Conservation (phyloP, 1,140 invertebrate species). For the Drosophila persimilis region DNA sequence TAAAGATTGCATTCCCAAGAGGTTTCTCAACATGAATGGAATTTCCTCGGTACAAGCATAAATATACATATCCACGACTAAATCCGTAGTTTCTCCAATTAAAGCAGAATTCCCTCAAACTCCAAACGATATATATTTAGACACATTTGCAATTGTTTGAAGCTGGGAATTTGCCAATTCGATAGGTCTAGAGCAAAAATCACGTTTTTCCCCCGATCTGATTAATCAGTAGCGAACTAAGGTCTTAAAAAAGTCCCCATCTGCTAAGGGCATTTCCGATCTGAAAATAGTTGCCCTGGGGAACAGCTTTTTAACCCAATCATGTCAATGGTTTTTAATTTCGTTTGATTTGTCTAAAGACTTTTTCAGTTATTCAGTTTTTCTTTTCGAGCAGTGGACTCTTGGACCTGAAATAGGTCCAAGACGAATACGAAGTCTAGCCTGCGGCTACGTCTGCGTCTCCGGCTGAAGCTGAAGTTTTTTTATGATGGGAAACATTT, state of each 20-base stretch:
- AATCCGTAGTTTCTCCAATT: too few species aligned
- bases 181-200: neutral
- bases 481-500: constrained; percentile 81
- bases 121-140: constrained; percentile 9
- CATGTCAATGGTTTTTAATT: constrained; percentile 76
- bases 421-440: constrained; percentile 23
- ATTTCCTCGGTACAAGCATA: too few species aligned
- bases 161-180: constrained; percentile 7
- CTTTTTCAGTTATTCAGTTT: constrained; percentile 16
- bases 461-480: too few species aligned
- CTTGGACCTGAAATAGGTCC: constrained; percentile 40
- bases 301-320: constrained; percentile 70
- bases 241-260: constrained; percentile 5
- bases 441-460: constrained; percentile 16
- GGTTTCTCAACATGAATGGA: too few species aligned
- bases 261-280: constrained; percentile 33
- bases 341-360: constrained; percentile 69
- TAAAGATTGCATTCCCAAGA: too few species aligned
- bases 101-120: too few species aligned
- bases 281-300: neutral
- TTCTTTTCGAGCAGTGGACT: constrained; percentile 26
- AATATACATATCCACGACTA: too few species aligned
- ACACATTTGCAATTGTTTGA: constrained; percentile 26
- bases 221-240: neutral
- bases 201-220: constrained; percentile 2